Percentiles rank a stretch among this genome's conserved stretches.
These are phyloP conservation scores for Ploceus nigricollis DNA, from an alignment of 2,113 vertebrate genomes.

Conservation along the genomic window DNA sequence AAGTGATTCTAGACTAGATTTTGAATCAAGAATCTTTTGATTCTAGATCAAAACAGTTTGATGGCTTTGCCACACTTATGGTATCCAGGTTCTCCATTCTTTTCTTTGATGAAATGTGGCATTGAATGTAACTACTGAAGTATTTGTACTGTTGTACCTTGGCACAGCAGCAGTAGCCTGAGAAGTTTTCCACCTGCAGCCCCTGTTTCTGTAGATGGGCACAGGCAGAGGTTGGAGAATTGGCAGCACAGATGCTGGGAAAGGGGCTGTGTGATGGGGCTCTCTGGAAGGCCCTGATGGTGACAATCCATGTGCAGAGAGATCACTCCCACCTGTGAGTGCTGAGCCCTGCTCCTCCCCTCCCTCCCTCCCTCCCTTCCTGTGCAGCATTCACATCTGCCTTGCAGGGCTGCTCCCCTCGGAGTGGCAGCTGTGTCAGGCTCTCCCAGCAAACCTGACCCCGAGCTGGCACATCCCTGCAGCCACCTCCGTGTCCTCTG, in stretches of 20 bases:
- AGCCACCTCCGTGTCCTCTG: background rate
- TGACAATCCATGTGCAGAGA: background rate
- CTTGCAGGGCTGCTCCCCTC: background rate
- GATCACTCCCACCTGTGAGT: background rate
- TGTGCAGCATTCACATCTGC: background rate
- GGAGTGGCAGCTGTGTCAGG: conserved; percentile 12
- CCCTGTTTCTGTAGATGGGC: background rate
- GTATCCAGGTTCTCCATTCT: background rate
- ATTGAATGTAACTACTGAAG: background rate
- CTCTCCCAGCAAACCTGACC: background rate
- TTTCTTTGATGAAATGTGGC: background rate
- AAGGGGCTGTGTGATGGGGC: background rate
- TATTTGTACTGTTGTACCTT: background rate
- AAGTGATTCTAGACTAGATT: no score
- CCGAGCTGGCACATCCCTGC: background rate
- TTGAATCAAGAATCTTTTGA: no score
- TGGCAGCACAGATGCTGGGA: background rate
- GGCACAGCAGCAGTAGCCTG: background rate
- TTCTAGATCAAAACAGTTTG: background rate
- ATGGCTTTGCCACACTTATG: background rate
- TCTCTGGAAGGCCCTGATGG: background rate
- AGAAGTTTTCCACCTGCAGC: background rate
- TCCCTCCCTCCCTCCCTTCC: background rate
- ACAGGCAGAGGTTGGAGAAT: fast-evolving
- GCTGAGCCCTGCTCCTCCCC: background rate